Percentiles rank a stretch among this genome's conserved stretches.
Conservation (phyloP, 2,113 vertebrate species). For the Myocastor coypus region DNA sequence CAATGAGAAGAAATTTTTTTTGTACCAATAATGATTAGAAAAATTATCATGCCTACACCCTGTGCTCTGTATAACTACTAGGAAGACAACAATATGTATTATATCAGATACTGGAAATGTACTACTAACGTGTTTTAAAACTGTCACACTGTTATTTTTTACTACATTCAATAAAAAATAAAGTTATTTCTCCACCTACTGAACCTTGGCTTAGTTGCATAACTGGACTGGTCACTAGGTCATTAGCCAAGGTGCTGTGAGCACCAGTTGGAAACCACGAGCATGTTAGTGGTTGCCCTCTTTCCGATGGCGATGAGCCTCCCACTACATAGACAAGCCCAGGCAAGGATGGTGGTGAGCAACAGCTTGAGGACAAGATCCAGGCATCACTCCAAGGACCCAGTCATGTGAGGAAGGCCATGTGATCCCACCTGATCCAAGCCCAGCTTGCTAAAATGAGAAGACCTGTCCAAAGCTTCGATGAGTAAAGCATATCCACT, state of each 20-base stretch:
- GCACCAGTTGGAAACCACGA: not conserved
- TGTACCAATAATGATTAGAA: too few species aligned
- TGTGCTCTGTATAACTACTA: too few species aligned
- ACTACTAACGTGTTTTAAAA: too few species aligned
- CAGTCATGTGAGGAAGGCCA: not conserved
- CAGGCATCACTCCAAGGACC: not conserved
- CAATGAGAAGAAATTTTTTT: too few species aligned
- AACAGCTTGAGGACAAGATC: not conserved
- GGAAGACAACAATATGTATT: too few species aligned
- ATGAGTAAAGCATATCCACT: not conserved
- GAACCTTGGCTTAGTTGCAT: not conserved
- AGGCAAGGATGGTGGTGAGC: not conserved
- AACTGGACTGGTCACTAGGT: not conserved
- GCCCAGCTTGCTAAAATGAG: not conserved
- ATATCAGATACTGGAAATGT: too few species aligned
- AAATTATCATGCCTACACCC: too few species aligned
- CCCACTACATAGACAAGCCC: not conserved
- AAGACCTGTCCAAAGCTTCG: not conserved
- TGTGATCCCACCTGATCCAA: not conserved
- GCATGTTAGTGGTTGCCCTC: not conserved
- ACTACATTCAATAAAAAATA: too few species aligned
- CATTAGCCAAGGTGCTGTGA: not conserved
- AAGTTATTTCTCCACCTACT: not conserved
- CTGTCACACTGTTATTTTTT: too few species aligned
- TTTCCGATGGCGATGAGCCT: not conserved